Base-by-base conservation (phyloP, 2,113 vertebrate genomes). In the Pteruthius melanotis region DNA sequence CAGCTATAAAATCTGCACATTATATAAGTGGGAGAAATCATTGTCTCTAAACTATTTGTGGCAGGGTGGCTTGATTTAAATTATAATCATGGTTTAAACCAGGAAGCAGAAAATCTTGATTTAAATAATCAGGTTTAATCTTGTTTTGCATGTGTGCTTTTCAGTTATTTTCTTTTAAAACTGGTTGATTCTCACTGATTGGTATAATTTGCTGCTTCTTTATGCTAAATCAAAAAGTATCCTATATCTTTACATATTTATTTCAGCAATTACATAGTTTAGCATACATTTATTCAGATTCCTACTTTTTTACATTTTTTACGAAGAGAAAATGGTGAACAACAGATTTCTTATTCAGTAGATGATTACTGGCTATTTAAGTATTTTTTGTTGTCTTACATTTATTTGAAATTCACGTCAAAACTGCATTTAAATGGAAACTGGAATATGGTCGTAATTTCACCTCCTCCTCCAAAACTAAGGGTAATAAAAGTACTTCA, bases 201-300 rank as follows among this genome's bases (percentile, higher is more conserved):
- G 93, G 72, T 95, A 91, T 97, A 97, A 97, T 97, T 96, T 96
- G 77, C 74, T 84, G 64, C 89, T 95, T 56, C 90, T 96, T 95
- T 94, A 92, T 89, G 83, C 91, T 93, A 96, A 97, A 95, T 95
- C 93, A 97, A 93, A 95, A 90, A 93, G 91, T 94, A 95, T 76
- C 91, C 77, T 95, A 94, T 95, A 97, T 91, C 95, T 95, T 95
- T 95, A 96, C 96, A 97, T 97, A 97, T 97, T 95, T 95, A 96
- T 96, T 95, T 87, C 72, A 85, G 83, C 91, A 95, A 95, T 97
- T 97, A 97, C 69, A 79, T 91, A 83, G 81, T 93, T 97, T 79
- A 93, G 74, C 37, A 97, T 93, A 70, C 81, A 96, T 97, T 95
- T 95, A 95, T 96, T 94, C 96, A 92, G 74, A 89, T 95, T 84